Percentiles rank a stretch among this genome's conserved stretches.
phyloP scores from a whole-genome alignment of 2,113 vertebrate genomes.

The Salminus brasiliensis region DNA sequence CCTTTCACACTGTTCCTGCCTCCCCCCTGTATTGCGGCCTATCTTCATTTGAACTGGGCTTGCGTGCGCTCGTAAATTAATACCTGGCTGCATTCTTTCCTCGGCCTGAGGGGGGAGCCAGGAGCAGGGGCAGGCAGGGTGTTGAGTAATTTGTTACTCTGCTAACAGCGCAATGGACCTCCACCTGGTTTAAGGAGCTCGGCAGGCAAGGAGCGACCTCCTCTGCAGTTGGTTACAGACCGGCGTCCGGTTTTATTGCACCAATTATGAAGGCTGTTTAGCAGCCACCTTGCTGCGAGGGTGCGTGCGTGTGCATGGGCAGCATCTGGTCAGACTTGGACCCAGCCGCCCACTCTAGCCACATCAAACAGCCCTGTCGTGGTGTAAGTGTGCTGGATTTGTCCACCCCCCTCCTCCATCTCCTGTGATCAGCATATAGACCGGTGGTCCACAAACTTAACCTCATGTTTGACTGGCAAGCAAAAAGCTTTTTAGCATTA shows the following conservation, averaged over 20 bases:
- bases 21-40: conserved; percentile 60
- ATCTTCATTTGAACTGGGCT: conserved; percentile 71
- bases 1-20: conserved; percentile 64
- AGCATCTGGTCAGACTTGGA: conserved; percentile 66
- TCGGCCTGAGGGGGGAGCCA: conserved; percentile 64
- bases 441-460: background rate
- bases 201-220: conserved; percentile 58
- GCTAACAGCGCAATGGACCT: conserved; percentile 74
- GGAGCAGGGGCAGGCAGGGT: conserved; percentile 58
- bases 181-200: conserved; percentile 71
- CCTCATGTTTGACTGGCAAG: background rate
- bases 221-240: conserved; percentile 69
- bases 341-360: conserved; percentile 36
- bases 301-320: conserved; percentile 53
- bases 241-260: conserved; percentile 73
- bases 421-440: conserved; percentile 11
- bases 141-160: conserved; percentile 77
- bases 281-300: conserved; percentile 69
- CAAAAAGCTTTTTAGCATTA: background rate
- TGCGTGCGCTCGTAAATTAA: conserved; percentile 73
- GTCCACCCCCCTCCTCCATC: background rate
- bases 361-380: conserved; percentile 50
- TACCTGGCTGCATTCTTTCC: conserved; percentile 67
- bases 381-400: conserved; percentile 32
- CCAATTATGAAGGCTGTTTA: conserved; percentile 77